Evolutionary conservation across 2,797 vertebrate genomes (phyloP), one percentile per base, ranked within the genome.

Genomic region (Ctenochaetus hawaiiensis): DNA sequence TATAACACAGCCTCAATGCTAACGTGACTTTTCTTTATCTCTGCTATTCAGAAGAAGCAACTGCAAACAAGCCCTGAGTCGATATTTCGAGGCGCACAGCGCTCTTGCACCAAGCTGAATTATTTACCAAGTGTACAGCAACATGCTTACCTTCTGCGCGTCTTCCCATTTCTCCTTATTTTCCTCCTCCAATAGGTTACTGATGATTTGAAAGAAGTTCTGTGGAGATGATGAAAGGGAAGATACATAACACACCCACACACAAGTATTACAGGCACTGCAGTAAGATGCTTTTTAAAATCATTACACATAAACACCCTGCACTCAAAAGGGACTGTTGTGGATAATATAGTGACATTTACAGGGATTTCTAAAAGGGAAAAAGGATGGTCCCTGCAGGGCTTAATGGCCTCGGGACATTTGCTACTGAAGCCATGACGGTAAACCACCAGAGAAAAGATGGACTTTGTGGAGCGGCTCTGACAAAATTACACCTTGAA

Each of bases 191-290:
- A 99, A 93, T 75, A 99, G 97, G 89, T 99, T 99, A 91, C 98
- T 99, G 95, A 99, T 98, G 92, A 98, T 98, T 95, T 99, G 98
- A 95, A 99, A 99, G 95, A 99, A 99, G 94, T 99, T 99, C 98
- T 99, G 96, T 67, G 77, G 80, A 72, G 60, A 85, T 61, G 75
- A 88, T 87, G 80, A 92, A 85, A 87, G 57, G 67, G 64, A 65
- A 85, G 85, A 87, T 63, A 80, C 67, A 62, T 86, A 83, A 91
- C 75, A 76, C 85, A 77, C 87, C 83, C 84, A 85, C 91, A 82
- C 78, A 72, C 37, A 67, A 23, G 81, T 44, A 83, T 83, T 80
- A 85, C 69, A 85, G 53, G 63, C 75, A 80, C 65, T 85, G 88
- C 79, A 86, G 86, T 65, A 67, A 67, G 76, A 82, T 39, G 57